Base-by-base conservation (phyloP, 2,797 vertebrate genomes). In the Champsocephalus gunnari region DNA sequence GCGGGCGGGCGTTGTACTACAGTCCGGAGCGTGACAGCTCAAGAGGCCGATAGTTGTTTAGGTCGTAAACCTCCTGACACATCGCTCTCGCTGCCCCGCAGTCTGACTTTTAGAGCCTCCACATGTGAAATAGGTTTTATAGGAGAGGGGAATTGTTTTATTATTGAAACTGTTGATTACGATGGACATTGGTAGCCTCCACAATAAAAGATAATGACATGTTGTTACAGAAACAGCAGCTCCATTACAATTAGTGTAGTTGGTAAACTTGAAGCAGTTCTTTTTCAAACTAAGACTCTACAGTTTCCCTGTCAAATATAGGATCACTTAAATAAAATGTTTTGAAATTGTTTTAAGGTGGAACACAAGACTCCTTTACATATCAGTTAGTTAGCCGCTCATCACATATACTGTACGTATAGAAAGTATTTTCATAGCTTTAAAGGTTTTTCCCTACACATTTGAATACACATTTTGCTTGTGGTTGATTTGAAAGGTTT, bases 11-110 rank as follows among this genome's bases (percentile, higher is more conserved):
- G 66, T 67, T 65, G 77, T 64, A 49, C 72, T 12, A 19, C 38
- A 56, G 66, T 86, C 74, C n/a, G 4, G 56, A 71, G 79, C 45
- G 50, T 71, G 89, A 84, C 87, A 78, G 82, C 84, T 87, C 38
- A 5, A 85, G 86, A 90, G 84, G 82, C 84, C 21, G 65, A 59
- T 51, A 69, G 82, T 80, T 87, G 86, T 91, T 83, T 79, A 51
- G 85, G 75, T 83, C 50, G 66, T 91, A 92, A 92, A 92, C 82
- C 86, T 85, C 54, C 71, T 76, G 82, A 86, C 84, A 82, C 65
- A 0, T 64, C 34, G 57, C 84, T 71, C 62, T 69, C n/a, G 8
- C 61, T 34, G 79, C 73, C 71, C 69, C 9, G 28, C 47, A 56
- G 64, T 62, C 63, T 53, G 65, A 21, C 65, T 83, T 81, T 73